Conservation (phyloP, 2,113 vertebrate genomes). For the Gopherus evgoodei region DNA sequence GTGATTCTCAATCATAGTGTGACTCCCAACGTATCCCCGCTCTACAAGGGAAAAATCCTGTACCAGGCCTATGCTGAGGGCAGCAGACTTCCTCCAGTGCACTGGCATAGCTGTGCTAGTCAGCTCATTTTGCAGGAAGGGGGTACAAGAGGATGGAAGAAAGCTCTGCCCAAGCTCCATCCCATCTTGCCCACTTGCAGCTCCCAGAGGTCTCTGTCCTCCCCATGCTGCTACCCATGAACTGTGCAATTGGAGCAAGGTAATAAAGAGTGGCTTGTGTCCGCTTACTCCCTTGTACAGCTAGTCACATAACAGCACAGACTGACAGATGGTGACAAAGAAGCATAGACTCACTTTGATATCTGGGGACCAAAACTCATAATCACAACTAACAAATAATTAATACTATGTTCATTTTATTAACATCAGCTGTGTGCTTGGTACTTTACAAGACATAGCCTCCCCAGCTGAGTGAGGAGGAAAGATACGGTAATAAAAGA, state of each 20-base stretch:
- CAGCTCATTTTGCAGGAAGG: background rate
- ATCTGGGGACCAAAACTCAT: background rate
- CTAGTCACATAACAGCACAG: background rate
- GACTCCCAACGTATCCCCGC: background rate
- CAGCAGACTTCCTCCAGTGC: background rate
- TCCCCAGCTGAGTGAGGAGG: background rate
- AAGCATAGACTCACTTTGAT: background rate
- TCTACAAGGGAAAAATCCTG: background rate
- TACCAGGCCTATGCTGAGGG: background rate
- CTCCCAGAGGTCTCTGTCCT: background rate
- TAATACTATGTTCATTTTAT: background rate
- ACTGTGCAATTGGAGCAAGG: background rate
- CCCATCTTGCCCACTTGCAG: background rate
- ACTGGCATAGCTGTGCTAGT: background rate
- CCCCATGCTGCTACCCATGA: background rate
- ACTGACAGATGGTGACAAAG: background rate
- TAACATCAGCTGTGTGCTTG: background rate
- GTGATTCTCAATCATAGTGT: background rate
- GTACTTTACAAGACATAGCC: background rate
- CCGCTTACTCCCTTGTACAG: background rate
- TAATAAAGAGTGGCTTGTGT: background rate
- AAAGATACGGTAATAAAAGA: background rate
- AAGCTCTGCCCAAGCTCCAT: background rate
- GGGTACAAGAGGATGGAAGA: background rate
- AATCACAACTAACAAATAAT: background rate